Evolutionary conservation across 2,888 invertebrate species (phyloP), one percentile per base, ranked within the genome.

Genomic region (Lordiphosa fenestrarum): DNA sequence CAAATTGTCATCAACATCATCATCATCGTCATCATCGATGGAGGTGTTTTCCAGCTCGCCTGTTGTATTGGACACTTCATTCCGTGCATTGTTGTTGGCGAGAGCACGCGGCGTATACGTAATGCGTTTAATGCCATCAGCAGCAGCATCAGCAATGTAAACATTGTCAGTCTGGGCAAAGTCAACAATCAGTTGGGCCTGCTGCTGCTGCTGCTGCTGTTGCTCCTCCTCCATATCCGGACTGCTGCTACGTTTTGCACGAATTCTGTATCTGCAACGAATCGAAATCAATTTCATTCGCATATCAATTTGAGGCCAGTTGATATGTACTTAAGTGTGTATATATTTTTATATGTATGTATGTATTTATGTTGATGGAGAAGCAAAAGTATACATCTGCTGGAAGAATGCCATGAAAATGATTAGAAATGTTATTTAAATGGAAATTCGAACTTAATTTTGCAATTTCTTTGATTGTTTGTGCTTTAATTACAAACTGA

Each of bases 1-100:
- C 89, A 56, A 90, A 86, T 73, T 61, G 63, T 71, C 69, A 50
- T 49, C 36, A 19, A 19, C 30, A 44, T 35, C 30, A 30, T 30
- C 30, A 21, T 25, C 30, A 30, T 30, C 30, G 4, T 23, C 35
- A 2, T 19, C 15, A 15, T 4, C 12, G 15, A 15, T 9, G 39
- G 21, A 12, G 41, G 30, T 21, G n/a, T 6, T 6, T 6, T 25
- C 23, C 23, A 25, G 23, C 23, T 25, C 23, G 7, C 6, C 25
- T 25, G 40, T 15, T 33, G 30, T 13, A 21, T 10, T n/a, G 64
- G 54, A 55, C 61, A 77, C 77, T 73, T 81, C 74, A 73, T 73
- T 77, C 69, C 63, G 68, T 67, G 70, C 64, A 61, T 55, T 67
- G 46, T 63, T 54, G 55, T 40, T 47, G 58, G 46, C 42, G 38